A percentile compares a stretch with the other conserved stretches of the same genome.
Evolutionary conservation across 2,797 vertebrate species (phyloP).

Genomic region (Sparus aurata): DNA sequence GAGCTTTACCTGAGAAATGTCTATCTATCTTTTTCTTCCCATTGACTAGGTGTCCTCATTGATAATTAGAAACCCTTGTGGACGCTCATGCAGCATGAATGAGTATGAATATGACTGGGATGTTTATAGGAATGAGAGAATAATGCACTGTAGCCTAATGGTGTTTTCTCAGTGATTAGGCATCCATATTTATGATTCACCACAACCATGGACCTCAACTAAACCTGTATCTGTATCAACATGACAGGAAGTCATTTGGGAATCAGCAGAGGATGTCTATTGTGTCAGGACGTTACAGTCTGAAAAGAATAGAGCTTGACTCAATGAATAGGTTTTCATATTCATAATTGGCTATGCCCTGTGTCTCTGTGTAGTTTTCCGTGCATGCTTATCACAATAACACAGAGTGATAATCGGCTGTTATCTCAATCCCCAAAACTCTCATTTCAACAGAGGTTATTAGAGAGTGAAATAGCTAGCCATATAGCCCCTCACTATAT

Average conservation of each 20-base stretch:
- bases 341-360: conserved; percentile 75
- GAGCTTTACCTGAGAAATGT: background rate
- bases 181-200: conserved; percentile 66
- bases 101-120: conserved; percentile 33
- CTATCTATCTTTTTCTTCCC: conserved; percentile 14
- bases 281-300: conserved; percentile 70
- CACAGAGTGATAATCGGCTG: conserved; percentile 79
- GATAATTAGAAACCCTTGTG: conserved; percentile 39
- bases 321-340: conserved; percentile 79
- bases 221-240: conserved; percentile 77
- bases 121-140: conserved; percentile 59
- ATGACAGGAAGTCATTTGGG: conserved; percentile 78
- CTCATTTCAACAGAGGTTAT: conserved; percentile 81
- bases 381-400: conserved; percentile 79
- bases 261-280: conserved; percentile 77
- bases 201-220: conserved; percentile 56
- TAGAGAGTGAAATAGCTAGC: conserved; percentile 75
- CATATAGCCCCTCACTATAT: conserved; percentile 63
- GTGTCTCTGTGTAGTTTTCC: conserved; percentile 76
- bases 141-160: conserved; percentile 34
- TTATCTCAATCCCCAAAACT: conserved; percentile 83
- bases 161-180: conserved; percentile 65
- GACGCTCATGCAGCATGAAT: conserved; percentile 30
- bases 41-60: conserved; percentile 23
- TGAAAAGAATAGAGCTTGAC: conserved; percentile 72